Percentiles rank a stretch among this genome's conserved stretches.
Conservation (phyloP, 2,797 vertebrate genomes). For the Phoebastria nigripes region DNA sequence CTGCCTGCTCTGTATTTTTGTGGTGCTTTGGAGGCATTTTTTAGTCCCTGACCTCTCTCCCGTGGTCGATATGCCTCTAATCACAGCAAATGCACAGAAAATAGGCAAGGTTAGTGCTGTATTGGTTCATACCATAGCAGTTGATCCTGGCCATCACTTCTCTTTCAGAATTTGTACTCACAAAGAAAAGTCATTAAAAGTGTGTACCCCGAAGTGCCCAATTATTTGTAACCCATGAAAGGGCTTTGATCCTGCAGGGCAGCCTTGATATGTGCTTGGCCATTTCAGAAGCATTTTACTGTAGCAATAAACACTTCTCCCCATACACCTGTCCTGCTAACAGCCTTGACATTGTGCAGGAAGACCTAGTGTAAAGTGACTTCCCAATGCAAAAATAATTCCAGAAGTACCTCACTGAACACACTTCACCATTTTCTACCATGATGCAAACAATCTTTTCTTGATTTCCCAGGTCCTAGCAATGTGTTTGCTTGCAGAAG, state of each 20-base stretch:
- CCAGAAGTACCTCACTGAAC: background rate
- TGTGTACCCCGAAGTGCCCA: background rate
- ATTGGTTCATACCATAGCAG: background rate
- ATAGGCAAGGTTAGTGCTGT: background rate
- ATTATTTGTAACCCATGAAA: background rate
- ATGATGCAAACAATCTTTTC: background rate
- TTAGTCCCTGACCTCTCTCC: background rate
- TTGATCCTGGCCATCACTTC: background rate
- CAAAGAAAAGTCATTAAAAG: background rate
- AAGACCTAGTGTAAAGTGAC: background rate
- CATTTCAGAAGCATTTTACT: background rate
- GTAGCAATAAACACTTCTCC: background rate
- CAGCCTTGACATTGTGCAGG: background rate
- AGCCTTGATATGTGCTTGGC: background rate
- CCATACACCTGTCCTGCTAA: background rate
- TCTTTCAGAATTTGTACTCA: background rate
- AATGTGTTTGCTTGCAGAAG: constrained; percentile 85
- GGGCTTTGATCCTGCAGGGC: background rate
- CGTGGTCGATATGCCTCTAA: fast-evolving
- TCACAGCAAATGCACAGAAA: background rate
- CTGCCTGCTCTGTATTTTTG: background rate
- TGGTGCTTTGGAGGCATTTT: background rate
- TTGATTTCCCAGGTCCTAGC: constrained; percentile 81
- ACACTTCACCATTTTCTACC: background rate
- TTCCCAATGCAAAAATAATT: background rate